Evolutionary conservation across 2,888 invertebrate genomes (phyloP), one percentile per base, ranked within the genome.

Genomic region (Ophioninae sp.): DNA sequence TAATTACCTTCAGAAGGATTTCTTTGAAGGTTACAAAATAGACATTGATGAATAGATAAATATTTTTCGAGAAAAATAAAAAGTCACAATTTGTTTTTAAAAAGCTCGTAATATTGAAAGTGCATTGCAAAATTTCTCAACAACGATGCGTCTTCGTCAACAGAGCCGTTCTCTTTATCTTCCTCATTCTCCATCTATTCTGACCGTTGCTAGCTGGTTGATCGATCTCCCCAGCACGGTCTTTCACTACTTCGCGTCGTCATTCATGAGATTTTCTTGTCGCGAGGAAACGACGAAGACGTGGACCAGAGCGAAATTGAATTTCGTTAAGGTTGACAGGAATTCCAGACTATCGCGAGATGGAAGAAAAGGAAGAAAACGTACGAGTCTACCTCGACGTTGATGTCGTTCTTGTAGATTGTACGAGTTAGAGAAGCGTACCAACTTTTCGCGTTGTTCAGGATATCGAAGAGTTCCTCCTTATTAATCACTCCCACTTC

Each of bases 291-390:
- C 62, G 64, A 50, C 6, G 64, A 67, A 59, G 56, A 56, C 37
- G 44, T 44, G 20, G 64, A 21, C 21, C 17, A 17, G 72, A 79
- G 56, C 41, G 67, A 83, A 83, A 83, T 80, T 68, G 62, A 77
- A 83, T 77, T 77, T 77, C 64, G 64, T 69, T 79, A 23, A 68
- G 64, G 65, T 77, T 74, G 69, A 77, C 80, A 73, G 77, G 57
- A 56, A 67, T 61, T 72, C 73, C 17, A 56, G 68, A 72, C 67
- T 65, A 73, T 61, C 20, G 67, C 23, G 23, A 64, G n/a, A 23
- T 59, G 23, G 10, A 62, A 59, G 50, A 50, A 10, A 50, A 50
- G 50, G 39, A 37, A 59, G n/a, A 65, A 20, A 20, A 21, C 50
- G 62, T 17, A 30, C 44, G 30, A 30, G 30, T 50, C 61, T 30